Conservation (phyloP, 2,797 vertebrate species). For the Cheirogaleus major region DNA sequence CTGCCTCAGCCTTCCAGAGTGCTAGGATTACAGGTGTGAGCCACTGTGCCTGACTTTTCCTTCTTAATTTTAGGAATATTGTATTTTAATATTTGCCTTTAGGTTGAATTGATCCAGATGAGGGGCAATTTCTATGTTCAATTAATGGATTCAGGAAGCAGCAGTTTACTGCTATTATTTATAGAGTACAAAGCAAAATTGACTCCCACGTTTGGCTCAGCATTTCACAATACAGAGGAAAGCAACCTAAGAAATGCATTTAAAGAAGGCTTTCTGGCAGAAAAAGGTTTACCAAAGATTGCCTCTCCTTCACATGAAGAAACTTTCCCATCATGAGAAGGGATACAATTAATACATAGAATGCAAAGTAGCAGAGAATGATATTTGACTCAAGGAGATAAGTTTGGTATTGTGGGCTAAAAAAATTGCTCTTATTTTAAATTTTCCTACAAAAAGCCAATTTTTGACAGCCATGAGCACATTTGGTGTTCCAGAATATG, state of each 20-base stretch:
- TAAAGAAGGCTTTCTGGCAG: not conserved
- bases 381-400: not conserved
- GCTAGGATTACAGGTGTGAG: no score
- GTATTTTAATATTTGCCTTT: conserved; percentile 42
- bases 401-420: not conserved
- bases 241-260: conserved; percentile 5
- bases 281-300: conserved; percentile 21
- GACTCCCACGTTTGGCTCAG: not conserved
- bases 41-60: not conserved
- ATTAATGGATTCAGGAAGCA: conserved; percentile 8
- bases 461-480: not conserved
- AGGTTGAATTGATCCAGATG: conserved; percentile 1
- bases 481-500: not conserved
- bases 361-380: not conserved
- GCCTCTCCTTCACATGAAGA: not conserved
- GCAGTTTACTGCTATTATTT: conserved; percentile 6
- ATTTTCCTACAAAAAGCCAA: not conserved
- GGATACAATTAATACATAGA: not conserved
- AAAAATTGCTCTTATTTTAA: conserved; percentile 13
- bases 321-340: not conserved
- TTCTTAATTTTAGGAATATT: conserved; percentile 51
- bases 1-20: no score
- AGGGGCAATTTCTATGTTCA: not conserved
- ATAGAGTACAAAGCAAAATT: not conserved
- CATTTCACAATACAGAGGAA: conserved; percentile 19